Conservation (phyloP, 1,140 invertebrate genomes). For the Drosophila novamexicana region DNA sequence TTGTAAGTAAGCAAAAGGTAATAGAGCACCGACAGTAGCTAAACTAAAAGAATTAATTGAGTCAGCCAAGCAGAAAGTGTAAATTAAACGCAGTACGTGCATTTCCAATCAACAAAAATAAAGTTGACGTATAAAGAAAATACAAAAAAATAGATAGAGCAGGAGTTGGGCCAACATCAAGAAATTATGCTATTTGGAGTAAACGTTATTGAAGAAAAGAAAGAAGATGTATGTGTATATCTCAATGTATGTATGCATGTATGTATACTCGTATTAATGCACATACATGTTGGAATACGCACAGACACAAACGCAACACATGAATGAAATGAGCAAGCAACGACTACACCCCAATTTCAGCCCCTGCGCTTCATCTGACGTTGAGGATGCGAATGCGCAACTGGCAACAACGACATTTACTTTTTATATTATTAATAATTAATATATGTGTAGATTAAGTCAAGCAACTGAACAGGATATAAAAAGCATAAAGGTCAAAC, state of each 20-base stretch:
- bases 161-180: constrained; percentile 43
- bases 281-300: constrained; percentile 2
- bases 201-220: constrained; percentile 43
- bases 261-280: constrained; percentile 15
- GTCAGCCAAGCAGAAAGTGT: constrained; percentile 78
- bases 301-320: constrained; percentile 57
- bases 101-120: constrained; percentile 31
- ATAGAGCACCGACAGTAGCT: constrained; percentile 46
- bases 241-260: constrained; percentile 2
- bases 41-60: constrained; percentile 77
- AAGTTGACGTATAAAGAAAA: constrained; percentile 46
- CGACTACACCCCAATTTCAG: constrained; percentile 63
- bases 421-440: constrained; percentile 37
- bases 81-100: constrained; percentile 59
- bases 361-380: constrained; percentile 4
- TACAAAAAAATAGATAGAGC: constrained; percentile 29
- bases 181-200: constrained; percentile 50
- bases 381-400: constrained; percentile 43
- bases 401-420: constrained; percentile 25
- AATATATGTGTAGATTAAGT: constrained; percentile 21
- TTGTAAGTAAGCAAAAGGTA: constrained; percentile 63
- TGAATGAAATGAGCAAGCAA: constrained; percentile 59
- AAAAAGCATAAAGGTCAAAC: constrained; percentile 42
- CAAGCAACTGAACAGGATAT: constrained; percentile 38
- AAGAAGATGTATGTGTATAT: background rate